Conservation (phyloP, 2,888 invertebrate genomes). For the Nomada ferruginata region DNA sequence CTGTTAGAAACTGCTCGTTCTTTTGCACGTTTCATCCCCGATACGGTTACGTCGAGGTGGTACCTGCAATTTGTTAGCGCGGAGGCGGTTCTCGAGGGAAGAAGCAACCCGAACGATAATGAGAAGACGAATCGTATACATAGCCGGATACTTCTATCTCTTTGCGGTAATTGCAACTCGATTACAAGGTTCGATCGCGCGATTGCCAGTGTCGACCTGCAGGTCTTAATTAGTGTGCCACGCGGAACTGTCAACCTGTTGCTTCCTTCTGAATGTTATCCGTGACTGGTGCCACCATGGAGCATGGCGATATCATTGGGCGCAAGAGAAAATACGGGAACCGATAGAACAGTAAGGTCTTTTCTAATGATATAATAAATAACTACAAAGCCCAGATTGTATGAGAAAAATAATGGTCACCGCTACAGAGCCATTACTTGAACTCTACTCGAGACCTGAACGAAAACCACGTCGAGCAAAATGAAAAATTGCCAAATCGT, state of each 20-base stretch:
- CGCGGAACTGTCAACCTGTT: constrained; percentile 71
- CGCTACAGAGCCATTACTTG: no score
- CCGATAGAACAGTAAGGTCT: no score
- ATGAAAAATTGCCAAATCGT: not conserved
- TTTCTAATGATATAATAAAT: not conserved
- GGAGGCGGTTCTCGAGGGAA: not conserved
- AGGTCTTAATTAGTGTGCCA: constrained; percentile 69
- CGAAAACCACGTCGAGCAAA: not conserved
- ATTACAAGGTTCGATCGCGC: constrained; percentile 65
- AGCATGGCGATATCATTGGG: not conserved
- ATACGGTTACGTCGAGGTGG: constrained; percentile 9
- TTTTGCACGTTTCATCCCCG: not conserved
- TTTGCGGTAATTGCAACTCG: constrained; percentile 74
- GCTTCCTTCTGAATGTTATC: constrained; percentile 46
- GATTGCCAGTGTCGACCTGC: constrained; percentile 50
- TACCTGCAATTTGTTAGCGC: constrained; percentile 9
- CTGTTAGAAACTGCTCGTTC: not conserved
- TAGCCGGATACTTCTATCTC: constrained; percentile 60
- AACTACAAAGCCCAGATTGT: not conserved
- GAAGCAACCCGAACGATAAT: constrained; percentile 28
- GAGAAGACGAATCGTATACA: constrained; percentile 33
- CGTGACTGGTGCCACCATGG: constrained; percentile 1
- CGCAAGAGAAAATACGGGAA: no score
- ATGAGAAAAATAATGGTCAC: no score
- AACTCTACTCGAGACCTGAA: no score